Conservation (phyloP, 2,797 vertebrate species). For the Anabacerthia variegaticeps region DNA sequence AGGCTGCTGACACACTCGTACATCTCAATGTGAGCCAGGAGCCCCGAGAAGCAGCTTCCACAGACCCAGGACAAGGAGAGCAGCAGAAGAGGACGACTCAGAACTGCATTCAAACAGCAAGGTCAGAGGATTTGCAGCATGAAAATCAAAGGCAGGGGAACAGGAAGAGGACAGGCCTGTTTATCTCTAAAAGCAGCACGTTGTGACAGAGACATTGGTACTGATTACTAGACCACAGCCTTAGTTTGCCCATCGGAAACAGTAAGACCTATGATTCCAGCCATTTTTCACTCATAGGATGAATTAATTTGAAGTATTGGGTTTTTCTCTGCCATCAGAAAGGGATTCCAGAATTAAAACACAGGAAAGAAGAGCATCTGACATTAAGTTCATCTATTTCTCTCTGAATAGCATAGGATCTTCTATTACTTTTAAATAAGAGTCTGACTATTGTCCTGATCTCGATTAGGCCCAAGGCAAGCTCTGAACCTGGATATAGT, state of each 20-base stretch:
- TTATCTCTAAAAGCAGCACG: not conserved
- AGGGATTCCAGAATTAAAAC: not conserved
- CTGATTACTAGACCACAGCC: not conserved
- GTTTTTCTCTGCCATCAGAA: not conserved
- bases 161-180: not conserved
- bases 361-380: not conserved
- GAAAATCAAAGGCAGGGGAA: not conserved
- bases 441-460: not conserved
- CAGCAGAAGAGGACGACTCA: not conserved
- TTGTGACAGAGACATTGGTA: accelerated
- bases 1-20: not conserved
- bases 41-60: not conserved
- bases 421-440: not conserved
- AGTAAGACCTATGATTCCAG: not conserved
- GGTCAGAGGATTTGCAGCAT: not conserved
- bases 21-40: accelerated
- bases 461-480: not conserved
- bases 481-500: not conserved
- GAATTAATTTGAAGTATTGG: not conserved
- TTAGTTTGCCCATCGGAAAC: not conserved
- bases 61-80: not conserved
- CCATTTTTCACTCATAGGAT: not conserved
- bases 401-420: not conserved
- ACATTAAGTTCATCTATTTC: not conserved
- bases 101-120: not conserved